These are phyloP conservation scores for Palaemon carinicauda DNA, from an alignment of 1,140 invertebrate species.

Conservation along the genomic window DNA sequence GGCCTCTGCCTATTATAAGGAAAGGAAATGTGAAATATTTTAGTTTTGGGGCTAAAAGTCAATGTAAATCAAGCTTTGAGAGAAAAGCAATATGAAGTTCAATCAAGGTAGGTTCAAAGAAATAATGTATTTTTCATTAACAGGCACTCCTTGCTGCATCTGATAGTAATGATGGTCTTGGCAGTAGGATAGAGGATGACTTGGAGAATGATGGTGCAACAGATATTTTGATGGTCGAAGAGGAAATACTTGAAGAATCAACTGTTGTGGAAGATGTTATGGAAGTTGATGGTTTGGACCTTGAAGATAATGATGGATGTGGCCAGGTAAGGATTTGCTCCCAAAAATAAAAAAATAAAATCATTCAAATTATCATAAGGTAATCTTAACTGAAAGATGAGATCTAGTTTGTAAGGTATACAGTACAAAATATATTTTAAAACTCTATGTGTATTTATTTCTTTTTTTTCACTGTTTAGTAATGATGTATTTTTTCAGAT, in stretches of 20 bases:
- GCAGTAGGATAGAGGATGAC: not conserved
- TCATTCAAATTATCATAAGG: too few species aligned
- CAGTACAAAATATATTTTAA: too few species aligned
- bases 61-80: too few species aligned
- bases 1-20: too few species aligned
- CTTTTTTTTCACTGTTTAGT: too few species aligned
- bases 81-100: too few species aligned
- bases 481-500: conserved; percentile 15
- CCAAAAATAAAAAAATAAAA: not conserved
- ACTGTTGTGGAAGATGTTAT: conserved; percentile 41
- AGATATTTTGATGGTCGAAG: conserved; percentile 38
- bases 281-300: conserved; percentile 47
- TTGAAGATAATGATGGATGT: conserved; percentile 33
- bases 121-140: not conserved
- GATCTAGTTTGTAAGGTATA: too few species aligned
- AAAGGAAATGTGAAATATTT: too few species aligned
- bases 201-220: conserved; percentile 32
- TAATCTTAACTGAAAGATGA: too few species aligned
- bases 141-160: conserved; percentile 31
- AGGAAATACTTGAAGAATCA: conserved; percentile 29
- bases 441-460: too few species aligned
- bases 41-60: too few species aligned
- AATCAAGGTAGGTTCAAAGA: too few species aligned
- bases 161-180: conserved; percentile 34
- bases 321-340: conserved; percentile 14